These are phyloP conservation scores for Leucopternis melanops DNA, from an alignment of 2,113 vertebrate species.

Conservation along the genomic window DNA sequence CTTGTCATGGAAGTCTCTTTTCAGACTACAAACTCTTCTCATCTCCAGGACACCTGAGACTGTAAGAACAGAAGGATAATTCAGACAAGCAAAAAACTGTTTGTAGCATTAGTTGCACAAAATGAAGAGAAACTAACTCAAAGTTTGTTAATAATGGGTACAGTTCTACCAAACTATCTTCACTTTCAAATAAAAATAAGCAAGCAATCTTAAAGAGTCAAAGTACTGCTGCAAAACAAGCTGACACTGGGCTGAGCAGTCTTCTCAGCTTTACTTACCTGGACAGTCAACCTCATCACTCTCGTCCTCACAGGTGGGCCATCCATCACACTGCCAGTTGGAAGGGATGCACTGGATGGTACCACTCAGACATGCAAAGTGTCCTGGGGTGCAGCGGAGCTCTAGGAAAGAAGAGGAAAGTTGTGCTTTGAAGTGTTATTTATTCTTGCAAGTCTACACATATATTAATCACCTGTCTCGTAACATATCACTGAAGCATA, in stretches of 20 bases:
- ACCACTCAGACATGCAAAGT: constrained; percentile 95
- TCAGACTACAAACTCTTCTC: neutral
- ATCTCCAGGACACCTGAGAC: neutral
- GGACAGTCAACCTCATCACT: constrained; percentile 95
- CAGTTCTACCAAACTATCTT: neutral
- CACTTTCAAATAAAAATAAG: neutral
- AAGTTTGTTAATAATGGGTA: neutral
- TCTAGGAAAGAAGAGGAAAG: constrained; percentile 69
- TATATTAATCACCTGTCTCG: neutral
- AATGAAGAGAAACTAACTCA: neutral
- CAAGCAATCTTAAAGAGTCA: neutral
- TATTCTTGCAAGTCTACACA: neutral
- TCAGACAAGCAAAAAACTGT: neutral
- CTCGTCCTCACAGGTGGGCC: constrained; percentile 91
- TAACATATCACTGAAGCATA: fast-evolving
- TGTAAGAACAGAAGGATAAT: neutral
- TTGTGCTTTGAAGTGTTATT: neutral
- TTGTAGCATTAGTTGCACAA: neutral
- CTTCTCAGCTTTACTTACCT: constrained; percentile 68
- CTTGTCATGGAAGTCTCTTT: neutral
- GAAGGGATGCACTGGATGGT: constrained; percentile 95
- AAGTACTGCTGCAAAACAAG: neutral
- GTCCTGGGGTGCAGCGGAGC: constrained; percentile 85
- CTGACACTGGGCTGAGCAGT: neutral
- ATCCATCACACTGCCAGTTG: constrained; percentile 92